Percentiles rank a stretch among this genome's conserved stretches.
These are phyloP conservation scores for Drosophila seguyi DNA, from an alignment of 1,140 invertebrate species.

Conservation along the genomic window DNA sequence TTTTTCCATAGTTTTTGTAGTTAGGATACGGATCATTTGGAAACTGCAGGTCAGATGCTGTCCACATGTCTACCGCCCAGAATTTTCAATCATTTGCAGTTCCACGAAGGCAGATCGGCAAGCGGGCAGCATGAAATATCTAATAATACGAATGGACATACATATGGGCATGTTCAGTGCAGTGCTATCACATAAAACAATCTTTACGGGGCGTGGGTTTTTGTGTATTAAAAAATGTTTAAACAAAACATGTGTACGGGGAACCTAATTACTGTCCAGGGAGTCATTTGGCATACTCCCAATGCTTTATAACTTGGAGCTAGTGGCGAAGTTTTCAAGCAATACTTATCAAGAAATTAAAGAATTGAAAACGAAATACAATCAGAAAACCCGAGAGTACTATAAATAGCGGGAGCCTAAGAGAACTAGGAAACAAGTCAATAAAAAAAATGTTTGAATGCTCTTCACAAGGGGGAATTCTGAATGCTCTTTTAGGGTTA, in stretches of 20 bases:
- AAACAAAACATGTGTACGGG: constrained; percentile 36
- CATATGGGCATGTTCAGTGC: constrained; percentile 3
- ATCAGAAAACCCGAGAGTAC: constrained; percentile 18
- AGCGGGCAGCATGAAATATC: constrained; percentile 52
- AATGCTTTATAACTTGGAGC: neutral
- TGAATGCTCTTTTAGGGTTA: constrained; percentile 16
- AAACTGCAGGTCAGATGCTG: constrained; percentile 46
- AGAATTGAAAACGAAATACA: constrained; percentile 20
- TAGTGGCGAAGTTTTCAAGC: neutral
- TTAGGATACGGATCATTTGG: neutral
- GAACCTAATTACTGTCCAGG: constrained; percentile 11
- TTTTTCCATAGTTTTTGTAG: neutral
- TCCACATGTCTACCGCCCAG: constrained; percentile 51
- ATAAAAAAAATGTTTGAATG: constrained; percentile 13
- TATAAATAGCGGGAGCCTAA: constrained; percentile 38
- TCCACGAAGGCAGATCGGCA: constrained; percentile 41
- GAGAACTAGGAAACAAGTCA: constrained; percentile 22
- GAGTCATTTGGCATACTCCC: constrained; percentile 19
- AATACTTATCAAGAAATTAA: constrained; percentile 22
- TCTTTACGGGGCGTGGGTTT: constrained; percentile 59
- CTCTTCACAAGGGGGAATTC: neutral
- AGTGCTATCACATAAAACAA: constrained; percentile 59
- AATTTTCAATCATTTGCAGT: constrained; percentile 44
- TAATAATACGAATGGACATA: constrained; percentile 35
- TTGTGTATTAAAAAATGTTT: constrained; percentile 6